Percentiles rank a stretch among this genome's conserved stretches.
Conservation (phyloP, 2,888 invertebrate genomes). For the Thalpophila matura region DNA sequence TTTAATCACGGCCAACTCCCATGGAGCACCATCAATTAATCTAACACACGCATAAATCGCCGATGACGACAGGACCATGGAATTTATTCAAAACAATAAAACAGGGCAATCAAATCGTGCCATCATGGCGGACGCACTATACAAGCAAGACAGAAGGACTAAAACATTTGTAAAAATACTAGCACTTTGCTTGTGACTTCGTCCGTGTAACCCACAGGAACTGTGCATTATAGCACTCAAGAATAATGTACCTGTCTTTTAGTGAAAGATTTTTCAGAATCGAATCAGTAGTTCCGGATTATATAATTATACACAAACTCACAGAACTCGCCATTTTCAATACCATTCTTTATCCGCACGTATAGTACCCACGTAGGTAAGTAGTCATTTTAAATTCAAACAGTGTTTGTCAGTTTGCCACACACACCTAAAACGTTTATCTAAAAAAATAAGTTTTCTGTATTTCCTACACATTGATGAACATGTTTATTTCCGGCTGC, state of each 20-base stretch:
- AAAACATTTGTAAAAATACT: not conserved
- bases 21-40: constrained; percentile 42
- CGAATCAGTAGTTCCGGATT: too few relatives aligned
- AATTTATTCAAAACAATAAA: constrained; percentile 62
- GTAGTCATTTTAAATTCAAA: too few relatives aligned
- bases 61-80: constrained; percentile 39
- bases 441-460: constrained; percentile 23
- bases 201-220: too few relatives aligned
- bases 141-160: constrained; percentile 24
- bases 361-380: too few relatives aligned
- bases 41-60: constrained; percentile 36
- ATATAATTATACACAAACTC: too few relatives aligned
- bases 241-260: too few relatives aligned
- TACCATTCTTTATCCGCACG: too few relatives aligned
- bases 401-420: too few relatives aligned
- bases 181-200: too few relatives aligned
- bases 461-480: constrained; percentile 2
- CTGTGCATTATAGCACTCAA: too few relatives aligned
- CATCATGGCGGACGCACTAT: constrained; percentile 12
- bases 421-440: not conserved
- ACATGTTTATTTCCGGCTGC: constrained; percentile 61
- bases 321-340: too few relatives aligned
- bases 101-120: constrained; percentile 39
- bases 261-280: too few relatives aligned
- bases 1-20: constrained; percentile 7